Evolutionary conservation across 2,113 vertebrate genomes (phyloP).

Genomic region (Nanorana parkeri): DNA sequence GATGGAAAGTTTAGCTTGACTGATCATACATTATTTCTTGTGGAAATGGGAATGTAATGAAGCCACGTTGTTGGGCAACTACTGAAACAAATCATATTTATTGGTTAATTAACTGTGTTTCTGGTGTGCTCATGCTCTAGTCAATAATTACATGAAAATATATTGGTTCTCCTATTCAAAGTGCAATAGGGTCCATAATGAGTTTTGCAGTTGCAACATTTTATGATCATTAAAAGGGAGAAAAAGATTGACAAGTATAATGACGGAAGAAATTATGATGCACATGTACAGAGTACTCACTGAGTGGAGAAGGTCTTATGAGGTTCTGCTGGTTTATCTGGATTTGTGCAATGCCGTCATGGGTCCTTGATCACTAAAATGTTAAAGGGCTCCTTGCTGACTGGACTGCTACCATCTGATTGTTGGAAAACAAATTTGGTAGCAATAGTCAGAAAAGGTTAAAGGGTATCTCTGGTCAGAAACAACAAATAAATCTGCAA

Average conservation of each 20-base stretch:
- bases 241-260: conserved; percentile 42
- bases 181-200: conserved; percentile 27
- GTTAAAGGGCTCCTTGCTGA: no score
- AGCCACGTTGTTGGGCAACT: conserved; percentile 32
- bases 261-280: conserved; percentile 39
- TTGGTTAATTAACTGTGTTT: conserved; percentile 43
- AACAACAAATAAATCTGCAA: no score
- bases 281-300: not conserved
- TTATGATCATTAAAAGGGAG: conserved; percentile 13
- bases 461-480: no score
- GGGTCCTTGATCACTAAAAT: no score
- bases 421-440: no score
- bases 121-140: conserved; percentile 3
- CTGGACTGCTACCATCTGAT: no score
- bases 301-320: not conserved
- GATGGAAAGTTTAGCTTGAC: conserved; percentile 11
- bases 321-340: no score
- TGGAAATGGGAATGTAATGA: conserved; percentile 19
- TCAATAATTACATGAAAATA: conserved; percentile 39
- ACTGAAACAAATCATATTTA: conserved; percentile 46
- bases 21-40: conserved; percentile 28
- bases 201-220: conserved; percentile 4
- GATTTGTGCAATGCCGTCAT: no score
- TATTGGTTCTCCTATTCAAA: conserved; percentile 18
- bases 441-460: no score